These are phyloP conservation scores for Agrochola circellaris DNA, from an alignment of 2,888 invertebrate genomes.

Conservation along the genomic window DNA sequence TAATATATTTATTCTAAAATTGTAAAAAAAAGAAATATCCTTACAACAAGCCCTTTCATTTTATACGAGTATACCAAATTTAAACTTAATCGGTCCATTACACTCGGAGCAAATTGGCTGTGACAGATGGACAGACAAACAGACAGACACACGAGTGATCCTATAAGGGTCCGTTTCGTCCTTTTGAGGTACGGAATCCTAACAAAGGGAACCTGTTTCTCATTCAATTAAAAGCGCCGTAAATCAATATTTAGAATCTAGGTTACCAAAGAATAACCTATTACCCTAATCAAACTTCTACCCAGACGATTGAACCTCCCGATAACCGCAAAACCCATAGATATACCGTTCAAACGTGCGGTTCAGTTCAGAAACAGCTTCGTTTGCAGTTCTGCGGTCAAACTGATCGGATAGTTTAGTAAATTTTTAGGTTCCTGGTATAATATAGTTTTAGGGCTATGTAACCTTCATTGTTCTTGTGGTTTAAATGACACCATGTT, in stretches of 20 bases:
- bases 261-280: neutral
- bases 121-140: too few relatives aligned
- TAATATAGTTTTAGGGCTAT: neutral
- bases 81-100: too few relatives aligned
- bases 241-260: neutral
- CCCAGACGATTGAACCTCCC: slow-evolving; percentile 6
- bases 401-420: slow-evolving; percentile 9
- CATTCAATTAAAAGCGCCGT: too few relatives aligned
- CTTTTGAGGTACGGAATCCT: too few relatives aligned
- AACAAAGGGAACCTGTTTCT: neutral
- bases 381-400: slow-evolving; percentile 42
- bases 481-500: neutral
- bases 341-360: slow-evolving; percentile 8
- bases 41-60: too few relatives aligned
- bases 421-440: neutral
- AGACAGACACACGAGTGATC: too few relatives aligned
- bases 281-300: neutral
- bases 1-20: too few relatives aligned
- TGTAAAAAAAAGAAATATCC: too few relatives aligned
- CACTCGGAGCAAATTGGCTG: too few relatives aligned
- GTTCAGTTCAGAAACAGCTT: slow-evolving; percentile 13
- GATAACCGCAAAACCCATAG: slow-evolving; percentile 17
- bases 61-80: too few relatives aligned
- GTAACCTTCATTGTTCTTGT: slow-evolving; percentile 25
- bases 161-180: too few relatives aligned